Evolutionary conservation across 1,140 invertebrate species (phyloP).

Genomic region (Cepaea nemoralis): DNA sequence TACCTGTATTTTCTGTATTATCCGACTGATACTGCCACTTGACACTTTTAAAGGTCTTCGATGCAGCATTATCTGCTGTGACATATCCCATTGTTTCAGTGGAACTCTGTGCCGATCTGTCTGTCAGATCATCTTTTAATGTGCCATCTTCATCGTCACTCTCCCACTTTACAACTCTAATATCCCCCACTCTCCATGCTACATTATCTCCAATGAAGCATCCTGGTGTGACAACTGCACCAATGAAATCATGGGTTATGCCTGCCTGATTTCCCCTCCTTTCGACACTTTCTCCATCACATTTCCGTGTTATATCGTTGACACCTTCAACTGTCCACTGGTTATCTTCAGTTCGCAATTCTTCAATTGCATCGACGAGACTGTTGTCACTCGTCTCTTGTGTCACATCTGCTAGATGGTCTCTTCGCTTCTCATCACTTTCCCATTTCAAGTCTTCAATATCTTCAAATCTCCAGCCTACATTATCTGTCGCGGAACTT

Average conservation of each 20-base stretch:
- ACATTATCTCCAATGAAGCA: not conserved
- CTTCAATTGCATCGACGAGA: not conserved
- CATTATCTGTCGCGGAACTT: not conserved
- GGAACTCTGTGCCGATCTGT: too few species aligned
- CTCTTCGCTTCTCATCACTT: not conserved
- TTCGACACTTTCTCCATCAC: not conserved
- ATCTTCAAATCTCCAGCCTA: not conserved
- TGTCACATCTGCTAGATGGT: not conserved
- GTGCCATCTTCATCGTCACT: conserved; percentile 9
- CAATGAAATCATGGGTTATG: not conserved
- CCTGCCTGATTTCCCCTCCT: too few species aligned
- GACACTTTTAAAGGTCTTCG: too few species aligned
- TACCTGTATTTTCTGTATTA: too few species aligned
- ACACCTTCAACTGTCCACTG: not conserved
- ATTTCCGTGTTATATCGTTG: not conserved
- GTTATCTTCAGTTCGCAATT: not conserved
- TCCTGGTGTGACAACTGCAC: not conserved
- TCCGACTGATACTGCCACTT: too few species aligned
- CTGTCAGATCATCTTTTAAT: not conserved
- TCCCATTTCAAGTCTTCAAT: not conserved
- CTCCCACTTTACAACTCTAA: not conserved
- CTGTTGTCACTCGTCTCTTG: not conserved
- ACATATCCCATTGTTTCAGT: too few species aligned
- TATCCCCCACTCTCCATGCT: not conserved
- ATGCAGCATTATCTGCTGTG: too few species aligned